Percentiles rank a stretch among this genome's conserved stretches.
These are phyloP conservation scores for Acropora tenuis DNA, from an alignment of 64 coral and sea anemone species.

Conservation along the genomic window DNA sequence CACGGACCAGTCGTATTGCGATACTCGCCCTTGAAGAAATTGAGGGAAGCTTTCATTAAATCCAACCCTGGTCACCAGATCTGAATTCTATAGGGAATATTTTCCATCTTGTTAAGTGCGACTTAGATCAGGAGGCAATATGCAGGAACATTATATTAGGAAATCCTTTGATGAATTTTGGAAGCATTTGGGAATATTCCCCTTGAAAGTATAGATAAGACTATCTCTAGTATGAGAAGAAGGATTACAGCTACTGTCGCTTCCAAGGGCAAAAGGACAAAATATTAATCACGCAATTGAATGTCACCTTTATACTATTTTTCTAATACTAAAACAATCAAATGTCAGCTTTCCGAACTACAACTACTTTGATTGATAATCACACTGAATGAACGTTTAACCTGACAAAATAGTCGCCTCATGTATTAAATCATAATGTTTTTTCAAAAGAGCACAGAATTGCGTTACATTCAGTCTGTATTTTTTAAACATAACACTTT, in stretches of 20 bases:
- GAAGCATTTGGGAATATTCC: background rate
- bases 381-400: background rate
- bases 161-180: background rate
- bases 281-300: conserved; percentile 17
- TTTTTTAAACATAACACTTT: background rate
- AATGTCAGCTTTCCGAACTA: background rate
- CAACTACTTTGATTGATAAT: background rate
- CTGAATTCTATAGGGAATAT: no score
- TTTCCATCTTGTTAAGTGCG: no score
- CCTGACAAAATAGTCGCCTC: background rate
- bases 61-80: no score
- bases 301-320: background rate
- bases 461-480: background rate
- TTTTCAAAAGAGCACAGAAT: background rate
- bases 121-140: no score
- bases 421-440: background rate
- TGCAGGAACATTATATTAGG: background rate
- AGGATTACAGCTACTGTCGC: background rate
- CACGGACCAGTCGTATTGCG: no score
- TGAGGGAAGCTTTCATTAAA: no score
- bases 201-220: background rate
- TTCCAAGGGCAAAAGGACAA: background rate
- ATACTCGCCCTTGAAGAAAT: no score
- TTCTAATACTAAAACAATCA: background rate
- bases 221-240: background rate